Base-by-base conservation (phyloP, 2,888 invertebrate genomes). In the Epinotia ramella region DNA sequence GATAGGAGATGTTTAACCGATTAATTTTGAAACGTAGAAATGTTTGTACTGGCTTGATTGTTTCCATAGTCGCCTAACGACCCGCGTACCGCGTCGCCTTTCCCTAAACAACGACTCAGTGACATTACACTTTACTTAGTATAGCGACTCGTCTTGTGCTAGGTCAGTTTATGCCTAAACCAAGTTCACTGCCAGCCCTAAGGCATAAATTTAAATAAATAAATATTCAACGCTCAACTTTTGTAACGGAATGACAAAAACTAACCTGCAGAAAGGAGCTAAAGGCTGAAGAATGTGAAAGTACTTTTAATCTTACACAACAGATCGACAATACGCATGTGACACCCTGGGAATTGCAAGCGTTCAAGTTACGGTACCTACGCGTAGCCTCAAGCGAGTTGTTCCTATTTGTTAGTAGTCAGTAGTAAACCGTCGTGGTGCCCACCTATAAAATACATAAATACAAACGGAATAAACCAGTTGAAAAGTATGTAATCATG, bases 171-270 rank as follows among this genome's bases (percentile, higher is more conserved):
- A 28, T 60, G 13, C 44, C 68, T 66, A 59, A 67, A n/a, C 40
- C 62, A 67, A 71, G 65, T 73, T 65, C 63, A 68, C 49, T 49
- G 65, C 57, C 73, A 49, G 69, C 68, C 69, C 69, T 59, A 60
- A 69, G 24, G 69, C 59, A 69, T 69, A 69, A 69, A 69, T 69
- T 69, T 69, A 69, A 69, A 69, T 69, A 69, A 69, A 69, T 69
- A 69, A 69, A 69, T 69, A 60, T 60, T 69, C 69, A 69, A 57
- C 69, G 13, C 24, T 9, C 40, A 68, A 69, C 46, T 69, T 69
- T 69, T 60, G 69, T 69, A 49, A 44, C 12, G 57, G 18, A n/a
- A 28, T 4, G 28, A 66, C 49, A 66, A 66, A 46, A 49, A 66
- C 28, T 53, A 24, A 53, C 33, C 53, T n/a, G 7, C 6, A 13